Evolutionary conservation across 2,113 vertebrate species (phyloP).

Genomic region (Chionis minor): DNA sequence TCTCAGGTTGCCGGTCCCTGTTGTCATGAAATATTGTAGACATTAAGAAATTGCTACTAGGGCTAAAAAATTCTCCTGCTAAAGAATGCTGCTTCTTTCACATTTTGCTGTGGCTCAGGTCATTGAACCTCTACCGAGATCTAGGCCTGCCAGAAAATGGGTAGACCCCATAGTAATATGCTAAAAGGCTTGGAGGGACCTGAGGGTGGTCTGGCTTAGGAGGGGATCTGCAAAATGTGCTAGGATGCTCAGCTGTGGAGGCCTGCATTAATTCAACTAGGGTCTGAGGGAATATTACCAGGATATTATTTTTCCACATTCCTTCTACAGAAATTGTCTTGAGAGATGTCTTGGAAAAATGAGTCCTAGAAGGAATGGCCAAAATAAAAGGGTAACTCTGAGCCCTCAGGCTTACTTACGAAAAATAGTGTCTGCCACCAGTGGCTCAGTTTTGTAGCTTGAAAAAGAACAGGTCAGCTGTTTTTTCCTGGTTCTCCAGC

Average conservation of each 20-base stretch:
- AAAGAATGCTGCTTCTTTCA: not conserved
- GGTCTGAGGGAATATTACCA: not conserved
- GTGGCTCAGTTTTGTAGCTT: not conserved
- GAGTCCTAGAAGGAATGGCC: not conserved
- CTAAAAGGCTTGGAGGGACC: not conserved
- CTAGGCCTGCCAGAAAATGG: not conserved
- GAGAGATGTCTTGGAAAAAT: not conserved
- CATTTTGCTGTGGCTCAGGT: not conserved
- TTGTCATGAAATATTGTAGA: not conserved
- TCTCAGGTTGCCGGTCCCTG: not conserved
- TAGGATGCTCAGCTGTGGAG: not conserved
- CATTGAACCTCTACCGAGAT: not conserved
- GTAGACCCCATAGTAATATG: accelerated
- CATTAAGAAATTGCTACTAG: not conserved
- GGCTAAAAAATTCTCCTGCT: not conserved
- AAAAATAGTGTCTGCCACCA: not conserved
- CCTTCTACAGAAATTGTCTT: not conserved
- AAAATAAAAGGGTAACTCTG: not conserved
- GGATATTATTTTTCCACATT: not conserved
- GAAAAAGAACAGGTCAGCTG: not conserved
- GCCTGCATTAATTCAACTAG: not conserved
- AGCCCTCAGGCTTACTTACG: not conserved
- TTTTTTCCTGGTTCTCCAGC: not conserved
- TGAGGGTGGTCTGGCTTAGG: not conserved
- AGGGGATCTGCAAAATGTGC: not conserved